Evolutionary conservation across 2,888 invertebrate genomes (phyloP).

Genomic region (Hanleya hanleyi): DNA sequence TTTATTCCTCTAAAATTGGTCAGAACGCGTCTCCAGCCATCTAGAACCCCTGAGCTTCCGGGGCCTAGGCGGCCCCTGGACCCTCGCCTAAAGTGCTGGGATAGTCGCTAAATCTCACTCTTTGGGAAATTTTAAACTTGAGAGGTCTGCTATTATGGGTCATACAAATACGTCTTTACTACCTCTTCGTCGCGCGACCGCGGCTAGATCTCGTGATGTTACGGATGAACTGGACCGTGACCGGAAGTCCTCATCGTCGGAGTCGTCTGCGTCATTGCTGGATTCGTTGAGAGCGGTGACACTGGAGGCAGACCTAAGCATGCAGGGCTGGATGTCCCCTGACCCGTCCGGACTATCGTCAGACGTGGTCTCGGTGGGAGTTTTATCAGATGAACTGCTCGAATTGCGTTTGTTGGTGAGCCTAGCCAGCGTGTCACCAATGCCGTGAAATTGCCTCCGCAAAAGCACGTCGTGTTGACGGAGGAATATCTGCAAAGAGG

Average conservation of each 20-base stretch:
- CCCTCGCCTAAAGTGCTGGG: no score
- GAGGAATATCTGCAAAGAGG: conserved; percentile 57
- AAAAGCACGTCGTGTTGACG: conserved; percentile 62
- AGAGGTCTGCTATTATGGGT: no score
- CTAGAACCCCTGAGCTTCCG: no score
- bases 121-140: no score
- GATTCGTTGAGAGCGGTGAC: conserved; percentile 45
- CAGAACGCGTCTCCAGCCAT: no score
- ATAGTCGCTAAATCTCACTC: no score
- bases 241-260: conserved; percentile 45
- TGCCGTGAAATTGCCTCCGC: conserved; percentile 61
- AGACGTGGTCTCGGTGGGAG: background rate
- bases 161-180: conserved; percentile 52
- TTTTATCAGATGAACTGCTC: background rate
- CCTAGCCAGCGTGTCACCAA: conserved; percentile 52
- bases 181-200: conserved; percentile 58
- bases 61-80: no score
- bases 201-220: conserved; percentile 62
- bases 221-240: conserved; percentile 61
- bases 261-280: conserved; percentile 35
- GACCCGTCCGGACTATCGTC: background rate
- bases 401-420: background rate
- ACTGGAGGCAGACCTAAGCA: conserved; percentile 52
- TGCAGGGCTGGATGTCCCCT: conserved; percentile 30
- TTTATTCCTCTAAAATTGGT: no score